phyloP scores from a whole-genome alignment of 2,797 vertebrate species.

The Knipowitschia caucasica region DNA sequence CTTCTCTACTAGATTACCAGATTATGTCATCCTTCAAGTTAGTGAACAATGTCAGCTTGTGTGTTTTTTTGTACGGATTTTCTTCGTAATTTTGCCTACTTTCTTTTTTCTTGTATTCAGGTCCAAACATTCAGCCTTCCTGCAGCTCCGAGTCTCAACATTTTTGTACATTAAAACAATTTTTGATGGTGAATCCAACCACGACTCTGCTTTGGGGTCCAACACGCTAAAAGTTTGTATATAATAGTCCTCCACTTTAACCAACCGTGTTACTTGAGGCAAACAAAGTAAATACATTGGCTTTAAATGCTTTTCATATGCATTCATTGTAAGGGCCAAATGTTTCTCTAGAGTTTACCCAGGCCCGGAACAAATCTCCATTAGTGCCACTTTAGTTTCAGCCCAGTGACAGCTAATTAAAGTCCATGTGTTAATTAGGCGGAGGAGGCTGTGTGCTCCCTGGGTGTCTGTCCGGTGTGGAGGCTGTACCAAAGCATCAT shows the following conservation, averaged over 20 bases:
- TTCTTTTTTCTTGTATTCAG: too few relatives aligned
- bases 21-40: too few relatives aligned
- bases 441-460: slow-evolving; percentile 18
- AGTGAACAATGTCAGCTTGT: too few relatives aligned
- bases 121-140: too few relatives aligned
- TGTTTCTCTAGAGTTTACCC: slow-evolving; percentile 8
- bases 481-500: slow-evolving; percentile 5
- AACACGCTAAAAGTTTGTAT: too few relatives aligned
- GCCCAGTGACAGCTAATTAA: slow-evolving; percentile 40
- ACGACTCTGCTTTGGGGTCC: too few relatives aligned
- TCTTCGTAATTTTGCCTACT: too few relatives aligned
- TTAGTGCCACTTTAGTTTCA: slow-evolving; percentile 17
- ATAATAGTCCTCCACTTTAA: not conserved
- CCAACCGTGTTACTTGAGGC: not conserved
- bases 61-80: too few relatives aligned
- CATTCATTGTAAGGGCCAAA: not conserved
- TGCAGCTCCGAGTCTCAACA: too few relatives aligned
- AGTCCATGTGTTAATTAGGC: slow-evolving; percentile 42
- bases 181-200: too few relatives aligned
- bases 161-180: too few relatives aligned
- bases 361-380: slow-evolving; percentile 16
- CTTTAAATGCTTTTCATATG: not conserved
- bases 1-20: too few relatives aligned
- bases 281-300: not conserved
- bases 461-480: slow-evolving; percentile 24